Base-by-base conservation (phyloP, 64 coral and sea anemone genomes). In the Montipora foliosa region DNA sequence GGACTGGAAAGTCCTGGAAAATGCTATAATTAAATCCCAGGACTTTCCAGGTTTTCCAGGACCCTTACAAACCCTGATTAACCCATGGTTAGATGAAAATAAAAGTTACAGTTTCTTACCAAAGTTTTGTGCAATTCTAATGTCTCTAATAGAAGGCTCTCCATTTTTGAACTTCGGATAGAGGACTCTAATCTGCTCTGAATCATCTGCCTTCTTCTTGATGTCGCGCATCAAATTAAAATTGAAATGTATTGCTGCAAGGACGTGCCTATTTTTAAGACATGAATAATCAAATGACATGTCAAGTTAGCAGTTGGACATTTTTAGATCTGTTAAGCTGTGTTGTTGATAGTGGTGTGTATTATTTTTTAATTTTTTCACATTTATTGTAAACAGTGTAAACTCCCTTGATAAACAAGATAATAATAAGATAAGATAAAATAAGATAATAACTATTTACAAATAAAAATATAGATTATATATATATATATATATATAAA, bases 71-170 rank as follows among this genome's bases (percentile, higher is more conserved):
- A 57, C 53, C 53, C 53, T 57, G 53, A 6, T 57, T 57, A 37
- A 37, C 29, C 29, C 29, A 55, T 55, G 52, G 52, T 55, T 55
- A 10, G 9, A 5, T 55, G 6, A 55, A 55, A 55, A 55, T 55
- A 55, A 10, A 55, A 55, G 52, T 10, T 66, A 14, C 4, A 14
- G 61, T 66, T 15, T 66, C 61, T 66, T 24, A 74, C 70, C 70
- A 74, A 74, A 74, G 20, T 74, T 74, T 19, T 74, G n/a, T 74
- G 22, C 70, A 74, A 74, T 37, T 19, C 70, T 74, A 21, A 74
- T 19, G 19, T 37, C 24, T 10, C 70, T 74, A 6, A 74, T 19
- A 6, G 3, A 24, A 37, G 70, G 24, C 70, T 74, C 70, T 8
- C 70, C 70, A 74, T 74, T 24, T 37, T 74, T 74, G 20, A 74